A percentile compares a stretch with the other conserved stretches of the same genome.
Conservation (phyloP, 1,140 invertebrate species). For the Drosophila bipectinata region DNA sequence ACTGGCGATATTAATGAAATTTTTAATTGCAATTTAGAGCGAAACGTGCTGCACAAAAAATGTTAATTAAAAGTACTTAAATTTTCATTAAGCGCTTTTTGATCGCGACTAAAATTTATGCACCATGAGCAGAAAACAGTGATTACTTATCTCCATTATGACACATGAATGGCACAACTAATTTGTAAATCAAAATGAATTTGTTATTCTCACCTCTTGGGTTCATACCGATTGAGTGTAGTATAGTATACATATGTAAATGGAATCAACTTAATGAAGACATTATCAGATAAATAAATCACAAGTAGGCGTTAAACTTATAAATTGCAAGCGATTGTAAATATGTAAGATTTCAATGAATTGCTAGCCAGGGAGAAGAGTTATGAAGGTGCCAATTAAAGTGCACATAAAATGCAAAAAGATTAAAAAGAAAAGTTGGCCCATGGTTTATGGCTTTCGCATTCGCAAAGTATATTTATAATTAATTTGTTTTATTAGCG, state of each 20-base stretch:
- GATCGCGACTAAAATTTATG: constrained; percentile 31
- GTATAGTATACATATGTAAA: constrained; percentile 22
- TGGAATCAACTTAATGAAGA: constrained; percentile 50
- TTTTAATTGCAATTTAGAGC: background rate
- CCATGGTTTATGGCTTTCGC: constrained; percentile 35
- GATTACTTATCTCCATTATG: constrained; percentile 49
- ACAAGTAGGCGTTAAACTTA: constrained; percentile 43
- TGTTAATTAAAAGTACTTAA: background rate
- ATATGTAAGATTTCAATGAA: constrained; percentile 23
- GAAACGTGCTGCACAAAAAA: background rate
- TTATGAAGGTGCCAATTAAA: constrained; percentile 47
- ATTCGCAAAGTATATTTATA: constrained; percentile 2
- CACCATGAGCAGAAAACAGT: constrained; percentile 17
- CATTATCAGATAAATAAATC: constrained; percentile 51
- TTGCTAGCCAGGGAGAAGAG: constrained; percentile 21
- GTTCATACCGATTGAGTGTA: constrained; percentile 38
- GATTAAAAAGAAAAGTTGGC: constrained; percentile 42
- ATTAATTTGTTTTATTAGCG: constrained; percentile 40
- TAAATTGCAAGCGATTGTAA: constrained; percentile 29
- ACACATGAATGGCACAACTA: constrained; percentile 49
- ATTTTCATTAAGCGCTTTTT: constrained; percentile 1
- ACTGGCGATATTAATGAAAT: background rate
- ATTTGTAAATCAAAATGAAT: constrained; percentile 50
- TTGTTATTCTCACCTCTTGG: constrained; percentile 41
- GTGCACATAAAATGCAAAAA: constrained; percentile 14